A percentile compares a stretch with the other conserved stretches of the same genome.
Evolutionary conservation across 2,797 vertebrate species (phyloP).

Genomic region (Enteromius argenteus): DNA sequence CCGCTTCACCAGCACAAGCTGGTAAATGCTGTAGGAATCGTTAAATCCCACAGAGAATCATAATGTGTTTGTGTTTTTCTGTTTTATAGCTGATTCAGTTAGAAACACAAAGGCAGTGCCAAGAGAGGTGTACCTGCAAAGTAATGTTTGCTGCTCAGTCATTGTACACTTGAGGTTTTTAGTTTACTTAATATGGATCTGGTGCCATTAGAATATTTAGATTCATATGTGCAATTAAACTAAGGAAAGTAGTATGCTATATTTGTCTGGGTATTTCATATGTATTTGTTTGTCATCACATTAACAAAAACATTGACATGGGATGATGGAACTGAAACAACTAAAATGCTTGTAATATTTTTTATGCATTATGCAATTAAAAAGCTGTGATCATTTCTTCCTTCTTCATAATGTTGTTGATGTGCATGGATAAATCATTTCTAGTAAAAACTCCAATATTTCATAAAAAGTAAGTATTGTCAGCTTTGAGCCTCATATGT

Average conservation of each 20-base stretch:
- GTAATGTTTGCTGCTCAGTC: not conserved
- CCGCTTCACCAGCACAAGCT: constrained; percentile 44
- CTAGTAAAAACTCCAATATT: not conserved
- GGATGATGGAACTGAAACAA: not conserved
- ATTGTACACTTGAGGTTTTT: not conserved
- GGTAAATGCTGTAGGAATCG: constrained; percentile 68
- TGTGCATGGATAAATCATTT: not conserved
- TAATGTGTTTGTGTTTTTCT: constrained; percentile 9
- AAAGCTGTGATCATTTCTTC: no score
- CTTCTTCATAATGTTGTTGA: not conserved
- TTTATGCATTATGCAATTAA: not conserved
- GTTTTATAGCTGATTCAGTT: constrained; percentile 3
- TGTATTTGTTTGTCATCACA: not conserved
- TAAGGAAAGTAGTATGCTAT: not conserved
- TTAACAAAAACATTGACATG: not conserved
- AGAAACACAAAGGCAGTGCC: constrained; percentile 15
- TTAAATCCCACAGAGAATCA: constrained; percentile 37
- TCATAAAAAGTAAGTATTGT: not conserved
- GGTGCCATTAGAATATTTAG: no score
- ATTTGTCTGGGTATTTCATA: not conserved
- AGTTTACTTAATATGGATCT: not conserved
- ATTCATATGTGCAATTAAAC: not conserved
- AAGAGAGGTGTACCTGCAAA: not conserved
- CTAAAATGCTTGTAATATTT: no score
- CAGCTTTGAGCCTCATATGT: not conserved